Conservation (phyloP, 2,888 invertebrate species). For the Tetranychus truncatus region DNA sequence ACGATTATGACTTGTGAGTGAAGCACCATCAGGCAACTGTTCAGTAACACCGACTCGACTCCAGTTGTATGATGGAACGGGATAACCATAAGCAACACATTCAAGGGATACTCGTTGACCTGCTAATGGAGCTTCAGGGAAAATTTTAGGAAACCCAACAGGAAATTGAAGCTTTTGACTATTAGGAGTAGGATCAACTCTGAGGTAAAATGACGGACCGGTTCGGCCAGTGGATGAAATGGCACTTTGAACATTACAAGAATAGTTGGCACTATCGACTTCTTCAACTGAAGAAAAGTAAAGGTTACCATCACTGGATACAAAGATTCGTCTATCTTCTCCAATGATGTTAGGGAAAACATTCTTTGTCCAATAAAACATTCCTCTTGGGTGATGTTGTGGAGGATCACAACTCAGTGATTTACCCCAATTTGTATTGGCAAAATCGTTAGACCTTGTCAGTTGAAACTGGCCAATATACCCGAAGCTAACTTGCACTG, state of each 20-base stretch:
- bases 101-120: constrained; percentile 77
- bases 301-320: constrained; percentile 76
- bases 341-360: constrained; percentile 79
- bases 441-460: constrained; percentile 60
- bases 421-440: constrained; percentile 83
- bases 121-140: constrained; percentile 75
- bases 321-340: constrained; percentile 76
- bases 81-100: constrained; percentile 89
- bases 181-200: constrained; percentile 65
- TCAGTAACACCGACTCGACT: constrained; percentile 47
- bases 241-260: constrained; percentile 70
- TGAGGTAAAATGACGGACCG: constrained; percentile 66
- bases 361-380: constrained; percentile 76
- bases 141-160: constrained; percentile 83
- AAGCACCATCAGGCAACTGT: constrained; percentile 52
- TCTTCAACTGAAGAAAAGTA: constrained; percentile 84
- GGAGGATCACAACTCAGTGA: constrained; percentile 80
- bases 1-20: constrained; percentile 56
- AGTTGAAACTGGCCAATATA: constrained; percentile 71
- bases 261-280: constrained; percentile 72
- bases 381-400: constrained; percentile 68
- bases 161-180: constrained; percentile 79
- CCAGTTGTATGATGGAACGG: constrained; percentile 83
- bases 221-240: constrained; percentile 71
- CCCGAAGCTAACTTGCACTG: constrained; percentile 69